Base-by-base conservation (phyloP, 2,113 vertebrate species). In the Riparia riparia region DNA sequence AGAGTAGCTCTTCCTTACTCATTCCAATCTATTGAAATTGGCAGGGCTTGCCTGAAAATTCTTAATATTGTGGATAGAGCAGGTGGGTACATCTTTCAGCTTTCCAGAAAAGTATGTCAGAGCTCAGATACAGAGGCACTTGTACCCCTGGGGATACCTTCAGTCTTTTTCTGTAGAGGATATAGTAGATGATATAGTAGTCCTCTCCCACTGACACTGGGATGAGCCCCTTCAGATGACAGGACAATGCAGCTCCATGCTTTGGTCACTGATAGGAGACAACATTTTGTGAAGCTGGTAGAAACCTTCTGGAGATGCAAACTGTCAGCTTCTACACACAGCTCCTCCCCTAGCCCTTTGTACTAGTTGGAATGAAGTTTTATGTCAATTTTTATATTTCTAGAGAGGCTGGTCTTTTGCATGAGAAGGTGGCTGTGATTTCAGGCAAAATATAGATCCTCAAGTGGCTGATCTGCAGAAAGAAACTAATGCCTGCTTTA, bases 381-480 rank as follows among this genome's bases (percentile, higher is more conserved):
- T 51, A 14, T 70, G 57, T 50, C 16, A 18, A 28, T 39, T 79
- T 49, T 88, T 83, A 7, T 57, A 64, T 68, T 88, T 88, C 57
- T 88, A 68, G 39, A 60, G 42, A 73, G 68, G 77, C 1, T 41
- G 24, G 56, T 32, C 73, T 64, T 86, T 95, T 91, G 71, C 53
- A 71, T 72, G 64, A 94, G 31, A 68, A 91, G 29, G 31, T 86
- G 47, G 41, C 37, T 69, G 70, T 89, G 82, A 93, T 89, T 96
- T 96, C 68, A 93, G 68, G 66, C 44, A 85, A 69, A 96, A 89
- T 80, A 61, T 51, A 41, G 76, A 76, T 89, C 26, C 47, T 66
- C 66, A 87, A 86, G 89, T 58, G 53, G 90, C 78, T 93, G 72
- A 92, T 88, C 74, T 84, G 60, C 72, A 95, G 94, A 82, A 95